Conservation (phyloP, 2,888 invertebrate species). For the Axea sp. region DNA sequence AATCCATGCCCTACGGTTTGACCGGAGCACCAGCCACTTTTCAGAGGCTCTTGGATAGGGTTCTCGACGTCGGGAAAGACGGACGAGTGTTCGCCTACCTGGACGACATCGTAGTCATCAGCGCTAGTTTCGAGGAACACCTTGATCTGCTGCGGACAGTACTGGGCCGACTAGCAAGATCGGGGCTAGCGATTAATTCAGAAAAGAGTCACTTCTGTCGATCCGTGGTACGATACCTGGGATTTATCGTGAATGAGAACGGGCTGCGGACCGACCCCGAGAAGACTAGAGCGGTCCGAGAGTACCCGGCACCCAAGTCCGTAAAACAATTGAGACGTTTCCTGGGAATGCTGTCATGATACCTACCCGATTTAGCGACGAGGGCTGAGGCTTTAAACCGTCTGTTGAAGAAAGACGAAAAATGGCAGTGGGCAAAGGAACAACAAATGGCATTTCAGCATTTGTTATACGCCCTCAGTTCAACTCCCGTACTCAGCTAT, state of each 20-base stretch:
- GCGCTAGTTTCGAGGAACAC: slow-evolving; percentile 41
- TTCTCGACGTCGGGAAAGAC: slow-evolving; percentile 6
- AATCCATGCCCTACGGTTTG: slow-evolving; percentile 56
- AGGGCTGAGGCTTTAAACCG: background rate
- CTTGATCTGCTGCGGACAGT: slow-evolving; percentile 20
- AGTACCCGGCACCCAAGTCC: background rate
- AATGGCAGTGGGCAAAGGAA: background rate
- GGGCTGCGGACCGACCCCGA: background rate
- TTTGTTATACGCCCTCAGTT: background rate
- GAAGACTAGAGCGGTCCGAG: background rate
- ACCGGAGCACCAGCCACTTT: slow-evolving; percentile 57
- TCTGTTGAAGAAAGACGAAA: background rate
- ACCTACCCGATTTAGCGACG: background rate
- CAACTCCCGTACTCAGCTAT: too few species aligned
- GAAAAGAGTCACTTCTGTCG: slow-evolving; percentile 56
- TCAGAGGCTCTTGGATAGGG: slow-evolving; percentile 46
- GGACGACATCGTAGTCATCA: slow-evolving; percentile 50
- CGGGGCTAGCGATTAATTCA: slow-evolving; percentile 16
- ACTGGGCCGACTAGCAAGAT: background rate
- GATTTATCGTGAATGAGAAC: background rate
- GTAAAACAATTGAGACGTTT: background rate
- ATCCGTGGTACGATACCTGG: slow-evolving; percentile 27
- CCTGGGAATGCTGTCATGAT: background rate
- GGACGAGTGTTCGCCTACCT: slow-evolving; percentile 33
- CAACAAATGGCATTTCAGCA: background rate